Conservation (phyloP, 2,113 vertebrate genomes). For the Lipophrys pholis region DNA sequence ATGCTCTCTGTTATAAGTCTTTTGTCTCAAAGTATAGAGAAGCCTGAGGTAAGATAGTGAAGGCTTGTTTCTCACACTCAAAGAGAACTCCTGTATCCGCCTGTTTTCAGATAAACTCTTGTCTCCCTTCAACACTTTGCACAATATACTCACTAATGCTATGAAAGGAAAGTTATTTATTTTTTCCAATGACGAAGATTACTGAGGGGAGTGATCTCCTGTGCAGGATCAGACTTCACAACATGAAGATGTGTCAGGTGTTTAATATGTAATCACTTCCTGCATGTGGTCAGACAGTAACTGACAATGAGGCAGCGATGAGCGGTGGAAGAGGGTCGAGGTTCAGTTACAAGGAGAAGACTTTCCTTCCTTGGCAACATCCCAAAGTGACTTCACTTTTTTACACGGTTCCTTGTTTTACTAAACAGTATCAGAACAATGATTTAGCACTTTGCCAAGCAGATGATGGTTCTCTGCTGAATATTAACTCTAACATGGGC, state of each 20-base stretch:
- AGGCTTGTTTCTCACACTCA: too few relatives aligned
- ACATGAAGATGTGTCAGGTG: neutral
- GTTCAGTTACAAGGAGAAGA: conserved; percentile 13
- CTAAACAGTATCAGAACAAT: neutral
- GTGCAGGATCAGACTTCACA: neutral
- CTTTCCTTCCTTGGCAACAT: neutral
- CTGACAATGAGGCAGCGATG: neutral
- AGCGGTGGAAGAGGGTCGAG: neutral
- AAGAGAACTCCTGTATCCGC: too few relatives aligned
- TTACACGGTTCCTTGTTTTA: conserved; percentile 6
- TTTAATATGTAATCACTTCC: neutral
- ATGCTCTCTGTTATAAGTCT: neutral
- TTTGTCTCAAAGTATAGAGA: neutral
- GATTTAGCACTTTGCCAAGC: conserved; percentile 46
- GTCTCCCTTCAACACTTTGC: too few relatives aligned
- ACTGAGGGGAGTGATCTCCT: neutral
- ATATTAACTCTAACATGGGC: neutral
- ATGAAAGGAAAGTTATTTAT: too few relatives aligned
- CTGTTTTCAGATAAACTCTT: too few relatives aligned
- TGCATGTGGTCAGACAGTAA: neutral
- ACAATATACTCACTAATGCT: too few relatives aligned
- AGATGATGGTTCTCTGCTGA: conserved; percentile 1
- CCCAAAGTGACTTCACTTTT: neutral
- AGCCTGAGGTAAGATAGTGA: too few relatives aligned
- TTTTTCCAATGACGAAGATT: too few relatives aligned